A percentile compares a stretch with the other conserved stretches of the same genome.
Evolutionary conservation across 2,113 vertebrate genomes (phyloP).

Genomic region (Larimichthys crocea): DNA sequence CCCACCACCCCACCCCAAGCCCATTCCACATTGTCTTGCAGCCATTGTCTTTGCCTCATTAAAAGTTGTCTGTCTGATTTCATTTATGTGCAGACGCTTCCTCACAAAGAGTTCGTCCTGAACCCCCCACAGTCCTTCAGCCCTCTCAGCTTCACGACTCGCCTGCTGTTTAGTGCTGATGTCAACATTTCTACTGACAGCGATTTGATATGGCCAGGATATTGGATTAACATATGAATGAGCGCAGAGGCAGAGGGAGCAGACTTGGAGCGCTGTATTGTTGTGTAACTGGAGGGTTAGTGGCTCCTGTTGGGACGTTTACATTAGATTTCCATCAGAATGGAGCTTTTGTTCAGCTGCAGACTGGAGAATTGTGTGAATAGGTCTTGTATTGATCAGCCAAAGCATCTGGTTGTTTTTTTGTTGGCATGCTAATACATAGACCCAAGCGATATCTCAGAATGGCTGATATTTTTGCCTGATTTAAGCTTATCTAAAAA

Average conservation of each 20-base stretch:
- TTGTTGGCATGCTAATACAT: background rate
- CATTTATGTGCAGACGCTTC: slow-evolving; percentile 34
- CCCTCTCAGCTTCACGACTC: slow-evolving; percentile 16
- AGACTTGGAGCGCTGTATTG: slow-evolving; percentile 44
- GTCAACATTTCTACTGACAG: slow-evolving; percentile 61
- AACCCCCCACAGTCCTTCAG: background rate
- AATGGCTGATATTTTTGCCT: background rate
- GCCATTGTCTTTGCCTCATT: slow-evolving; percentile 57
- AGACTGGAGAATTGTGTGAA: slow-evolving; percentile 25
- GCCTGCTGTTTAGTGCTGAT: slow-evolving; percentile 36
- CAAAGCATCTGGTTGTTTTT: slow-evolving; percentile 37
- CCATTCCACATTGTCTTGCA: slow-evolving; percentile 21
- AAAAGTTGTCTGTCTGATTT: slow-evolving; percentile 42
- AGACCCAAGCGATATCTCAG: background rate
- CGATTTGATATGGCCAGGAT: slow-evolving; percentile 54
- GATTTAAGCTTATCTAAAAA: too few relatives aligned
- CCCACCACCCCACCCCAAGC: background rate
- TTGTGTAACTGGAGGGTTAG: slow-evolving; percentile 55
- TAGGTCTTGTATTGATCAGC: slow-evolving; percentile 41
- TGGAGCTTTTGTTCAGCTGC: slow-evolving; percentile 47
- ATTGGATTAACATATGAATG: slow-evolving; percentile 73
- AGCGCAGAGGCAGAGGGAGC: slow-evolving; percentile 22
- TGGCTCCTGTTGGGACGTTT: slow-evolving; percentile 57
- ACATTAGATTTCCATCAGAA: slow-evolving; percentile 74
- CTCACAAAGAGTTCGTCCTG: slow-evolving; percentile 29